Conservation (phyloP, 2,797 vertebrate species). For the Hipposideros larvatus region DNA sequence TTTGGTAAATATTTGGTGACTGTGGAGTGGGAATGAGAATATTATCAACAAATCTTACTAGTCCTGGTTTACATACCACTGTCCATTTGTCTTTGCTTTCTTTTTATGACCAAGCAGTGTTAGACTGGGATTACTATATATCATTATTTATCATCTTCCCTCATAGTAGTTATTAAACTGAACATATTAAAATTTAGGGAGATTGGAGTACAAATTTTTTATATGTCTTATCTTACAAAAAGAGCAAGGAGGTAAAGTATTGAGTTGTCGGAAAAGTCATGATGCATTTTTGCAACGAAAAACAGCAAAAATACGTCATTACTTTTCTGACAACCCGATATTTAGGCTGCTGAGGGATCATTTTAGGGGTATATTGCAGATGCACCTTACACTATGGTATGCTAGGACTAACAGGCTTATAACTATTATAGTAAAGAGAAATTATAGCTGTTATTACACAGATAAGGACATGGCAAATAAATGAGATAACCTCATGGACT, state of each 20-base stretch:
- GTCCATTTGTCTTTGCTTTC: background rate
- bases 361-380: background rate
- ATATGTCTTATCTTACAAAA: background rate
- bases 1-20: background rate
- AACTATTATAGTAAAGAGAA: background rate
- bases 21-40: background rate
- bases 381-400: background rate
- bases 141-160: conserved; percentile 38
- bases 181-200: conserved; percentile 25
- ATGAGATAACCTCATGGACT: background rate
- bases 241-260: background rate
- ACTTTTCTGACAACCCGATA: too few species aligned
- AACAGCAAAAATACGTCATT: too few species aligned
- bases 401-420: background rate
- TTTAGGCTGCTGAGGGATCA: background rate
- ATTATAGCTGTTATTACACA: background rate
- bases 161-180: background rate
- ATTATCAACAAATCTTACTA: background rate
- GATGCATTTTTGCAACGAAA: too few species aligned
- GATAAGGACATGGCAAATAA: background rate
- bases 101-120: background rate
- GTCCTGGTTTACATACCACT: background rate
- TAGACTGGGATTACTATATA: background rate
- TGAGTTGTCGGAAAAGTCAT: too few species aligned
- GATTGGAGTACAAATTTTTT: background rate